Conservation (phyloP, 2,888 invertebrate genomes). For the Eilema sororculum region DNA sequence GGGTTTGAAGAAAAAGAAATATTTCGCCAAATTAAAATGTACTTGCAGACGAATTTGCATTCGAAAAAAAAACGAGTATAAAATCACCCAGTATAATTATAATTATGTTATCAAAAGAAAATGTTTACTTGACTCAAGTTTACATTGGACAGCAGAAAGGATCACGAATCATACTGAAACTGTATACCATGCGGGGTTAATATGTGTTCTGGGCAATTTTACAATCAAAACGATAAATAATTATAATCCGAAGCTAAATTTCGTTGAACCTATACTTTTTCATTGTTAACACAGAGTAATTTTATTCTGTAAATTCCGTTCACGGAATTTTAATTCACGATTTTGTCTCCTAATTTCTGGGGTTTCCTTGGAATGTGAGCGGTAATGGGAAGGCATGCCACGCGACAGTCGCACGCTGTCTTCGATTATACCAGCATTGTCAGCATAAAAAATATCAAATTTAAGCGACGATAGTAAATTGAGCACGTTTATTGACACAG, state of each 20-base stretch:
- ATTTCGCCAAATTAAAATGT: too few species aligned
- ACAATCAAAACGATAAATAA: background rate
- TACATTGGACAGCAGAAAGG: too few species aligned
- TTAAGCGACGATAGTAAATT: slow-evolving; percentile 55
- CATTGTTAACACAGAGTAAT: slow-evolving; percentile 36
- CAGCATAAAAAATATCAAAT: slow-evolving; percentile 64
- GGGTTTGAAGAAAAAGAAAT: too few species aligned
- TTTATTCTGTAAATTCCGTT: slow-evolving; percentile 46
- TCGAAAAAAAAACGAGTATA: too few species aligned
- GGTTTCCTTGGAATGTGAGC: slow-evolving; percentile 67
- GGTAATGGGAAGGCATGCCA: slow-evolving; percentile 75
- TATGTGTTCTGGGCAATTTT: too few species aligned
- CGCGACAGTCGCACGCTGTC: slow-evolving; percentile 75
- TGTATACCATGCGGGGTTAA: too few species aligned
- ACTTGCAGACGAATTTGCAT: too few species aligned
- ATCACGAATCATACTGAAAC: too few species aligned
- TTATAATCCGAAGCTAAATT: slow-evolving; percentile 18
- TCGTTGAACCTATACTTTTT: slow-evolving; percentile 25
- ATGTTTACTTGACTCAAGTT: too few species aligned
- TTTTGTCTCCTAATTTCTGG: slow-evolving; percentile 76
- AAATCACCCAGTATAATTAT: too few species aligned
- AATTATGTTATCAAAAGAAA: too few species aligned
- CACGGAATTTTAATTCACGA: slow-evolving; percentile 78
- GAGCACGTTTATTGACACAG: slow-evolving; percentile 23
- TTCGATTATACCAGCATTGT: slow-evolving; percentile 52